Evolutionary conservation across 2,888 invertebrate species (phyloP).

Genomic region (Yponomeuta malinellus): DNA sequence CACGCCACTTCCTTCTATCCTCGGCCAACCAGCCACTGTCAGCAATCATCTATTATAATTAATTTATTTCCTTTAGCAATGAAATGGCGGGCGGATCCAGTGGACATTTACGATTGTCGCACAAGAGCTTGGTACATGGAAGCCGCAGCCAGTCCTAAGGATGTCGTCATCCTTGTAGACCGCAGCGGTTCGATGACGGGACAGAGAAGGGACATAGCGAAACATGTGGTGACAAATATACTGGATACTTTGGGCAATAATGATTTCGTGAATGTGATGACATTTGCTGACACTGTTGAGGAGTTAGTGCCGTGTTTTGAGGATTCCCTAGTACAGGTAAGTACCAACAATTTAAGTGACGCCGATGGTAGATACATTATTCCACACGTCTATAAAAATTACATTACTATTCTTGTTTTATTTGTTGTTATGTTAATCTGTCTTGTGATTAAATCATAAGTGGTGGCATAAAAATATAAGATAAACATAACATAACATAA

Average conservation of each 20-base stretch:
- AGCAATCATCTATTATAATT: too few species aligned
- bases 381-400: not conserved
- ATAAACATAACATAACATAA: too few species aligned
- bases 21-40: too few species aligned
- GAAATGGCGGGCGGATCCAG: conserved; percentile 86
- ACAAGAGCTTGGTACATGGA: conserved; percentile 98
- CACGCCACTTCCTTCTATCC: too few species aligned
- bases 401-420: too few species aligned
- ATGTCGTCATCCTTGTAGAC: conserved; percentile 90
- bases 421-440: too few species aligned
- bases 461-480: too few species aligned
- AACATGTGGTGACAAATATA: conserved; percentile 90
- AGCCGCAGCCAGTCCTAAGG: conserved; percentile 98
- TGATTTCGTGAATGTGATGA: conserved; percentile 97
- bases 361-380: too few species aligned
- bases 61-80: conserved; percentile 67
- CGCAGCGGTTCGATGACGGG: conserved; percentile 95
- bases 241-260: conserved; percentile 97
- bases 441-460: too few species aligned
- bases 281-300: conserved; percentile 89
- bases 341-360: not conserved
- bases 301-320: conserved; percentile 92
- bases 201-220: conserved; percentile 90
- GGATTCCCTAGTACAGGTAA: conserved; percentile 91
- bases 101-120: conserved; percentile 96